These are phyloP conservation scores for Athene cunicularia DNA, from an alignment of 2,113 vertebrate species.

Conservation along the genomic window DNA sequence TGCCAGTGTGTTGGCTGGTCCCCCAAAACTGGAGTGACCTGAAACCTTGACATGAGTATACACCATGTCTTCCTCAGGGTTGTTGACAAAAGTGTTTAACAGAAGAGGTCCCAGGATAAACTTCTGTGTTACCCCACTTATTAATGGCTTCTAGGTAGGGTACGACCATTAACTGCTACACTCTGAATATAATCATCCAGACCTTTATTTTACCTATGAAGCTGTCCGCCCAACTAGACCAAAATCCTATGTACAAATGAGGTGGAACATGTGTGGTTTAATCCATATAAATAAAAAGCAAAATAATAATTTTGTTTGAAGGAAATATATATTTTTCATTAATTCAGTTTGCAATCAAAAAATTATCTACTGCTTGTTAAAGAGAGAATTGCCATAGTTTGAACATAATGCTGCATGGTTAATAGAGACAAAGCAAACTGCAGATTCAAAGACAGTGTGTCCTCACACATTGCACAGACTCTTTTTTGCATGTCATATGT, in stretches of 20 bases:
- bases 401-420: not conserved
- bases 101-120: not conserved
- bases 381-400: not conserved
- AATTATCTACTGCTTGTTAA: not conserved
- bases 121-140: not conserved
- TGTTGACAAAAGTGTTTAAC: not conserved
- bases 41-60: not conserved
- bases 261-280: not conserved
- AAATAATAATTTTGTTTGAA: not conserved
- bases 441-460: not conserved
- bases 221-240: not conserved
- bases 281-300: not conserved
- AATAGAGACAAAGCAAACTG: not conserved
- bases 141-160: not conserved
- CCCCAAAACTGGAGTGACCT: fast-evolving
- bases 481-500: not conserved
- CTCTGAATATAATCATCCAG: not conserved
- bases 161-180: not conserved
- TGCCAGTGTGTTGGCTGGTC: not conserved
- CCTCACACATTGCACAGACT: not conserved
- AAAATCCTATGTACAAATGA: not conserved
- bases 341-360: not conserved
- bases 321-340: not conserved
- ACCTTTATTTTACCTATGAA: not conserved
- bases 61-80: not conserved